These are phyloP conservation scores for Escarpia spicata DNA, from an alignment of 2,888 invertebrate species.

Conservation along the genomic window DNA sequence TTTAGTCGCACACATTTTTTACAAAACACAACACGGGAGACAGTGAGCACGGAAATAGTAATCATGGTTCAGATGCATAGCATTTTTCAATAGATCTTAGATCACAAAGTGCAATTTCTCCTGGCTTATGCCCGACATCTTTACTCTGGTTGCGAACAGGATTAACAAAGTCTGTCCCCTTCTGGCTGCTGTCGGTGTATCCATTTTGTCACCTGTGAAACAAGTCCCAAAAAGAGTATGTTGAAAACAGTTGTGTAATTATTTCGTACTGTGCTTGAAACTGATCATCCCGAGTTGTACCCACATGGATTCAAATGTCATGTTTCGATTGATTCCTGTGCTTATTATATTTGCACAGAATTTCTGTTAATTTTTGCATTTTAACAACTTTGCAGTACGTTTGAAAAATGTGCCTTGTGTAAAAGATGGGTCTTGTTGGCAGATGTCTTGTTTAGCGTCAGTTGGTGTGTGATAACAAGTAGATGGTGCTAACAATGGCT, in stretches of 20 bases:
- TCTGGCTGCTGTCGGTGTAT: background rate
- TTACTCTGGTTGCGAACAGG: constrained; percentile 1
- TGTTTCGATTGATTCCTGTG: background rate
- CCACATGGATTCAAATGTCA: background rate
- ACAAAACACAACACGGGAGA: background rate
- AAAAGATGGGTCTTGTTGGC: background rate
- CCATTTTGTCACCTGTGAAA: background rate
- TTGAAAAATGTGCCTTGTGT: background rate
- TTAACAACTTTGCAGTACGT: background rate
- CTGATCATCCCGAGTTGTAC: background rate
- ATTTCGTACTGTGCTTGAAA: background rate
- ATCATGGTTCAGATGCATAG: background rate
- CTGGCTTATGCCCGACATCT: background rate
- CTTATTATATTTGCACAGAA: background rate
- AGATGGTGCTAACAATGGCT: background rate
- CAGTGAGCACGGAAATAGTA: background rate
- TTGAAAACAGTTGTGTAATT: background rate
- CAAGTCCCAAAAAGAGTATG: background rate
- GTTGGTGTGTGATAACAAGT: background rate
- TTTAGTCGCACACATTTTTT: background rate
- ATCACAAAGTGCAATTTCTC: background rate
- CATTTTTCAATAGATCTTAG: background rate
- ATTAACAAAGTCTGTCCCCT: background rate
- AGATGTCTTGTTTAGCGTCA: background rate
- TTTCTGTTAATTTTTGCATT: background rate